Evolutionary conservation across 2,797 vertebrate species (phyloP).

Genomic region (Sebastes nivosus): DNA sequence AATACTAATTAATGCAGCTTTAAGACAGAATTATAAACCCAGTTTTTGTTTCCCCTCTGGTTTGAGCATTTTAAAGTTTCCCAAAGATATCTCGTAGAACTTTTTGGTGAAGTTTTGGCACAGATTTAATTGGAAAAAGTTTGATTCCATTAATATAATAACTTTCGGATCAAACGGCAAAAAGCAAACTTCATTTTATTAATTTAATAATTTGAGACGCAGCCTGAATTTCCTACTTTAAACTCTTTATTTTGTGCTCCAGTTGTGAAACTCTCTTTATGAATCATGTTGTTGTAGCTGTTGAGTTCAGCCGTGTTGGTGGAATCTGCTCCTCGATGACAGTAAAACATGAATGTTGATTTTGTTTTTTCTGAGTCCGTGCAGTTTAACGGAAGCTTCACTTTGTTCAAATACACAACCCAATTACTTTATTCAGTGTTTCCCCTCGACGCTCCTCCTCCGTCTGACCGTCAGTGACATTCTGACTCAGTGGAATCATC

Average conservation of each 20-base stretch:
- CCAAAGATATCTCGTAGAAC: background rate
- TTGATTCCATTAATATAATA: background rate
- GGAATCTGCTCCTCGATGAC: constrained; percentile 13
- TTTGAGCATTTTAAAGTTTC: background rate
- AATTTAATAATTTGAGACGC: background rate
- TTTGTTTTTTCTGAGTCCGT: background rate
- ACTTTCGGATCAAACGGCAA: background rate
- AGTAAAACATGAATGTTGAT: constrained; percentile 17
- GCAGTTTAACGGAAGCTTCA: background rate
- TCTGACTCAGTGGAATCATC: constrained; percentile 22
- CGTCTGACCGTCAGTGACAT: constrained; percentile 3
- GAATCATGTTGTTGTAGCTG: background rate
- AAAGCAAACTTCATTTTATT: background rate
- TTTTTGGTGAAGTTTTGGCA: background rate
- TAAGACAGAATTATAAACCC: background rate
- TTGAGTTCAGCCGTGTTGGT: too few relatives aligned
- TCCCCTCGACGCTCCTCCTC: background rate
- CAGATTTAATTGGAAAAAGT: background rate
- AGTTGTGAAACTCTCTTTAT: background rate
- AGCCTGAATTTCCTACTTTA: background rate
- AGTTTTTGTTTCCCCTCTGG: background rate
- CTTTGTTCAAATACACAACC: background rate
- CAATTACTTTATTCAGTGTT: background rate
- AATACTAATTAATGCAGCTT: background rate
- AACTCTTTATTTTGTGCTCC: background rate